Evolutionary conservation across 2,888 invertebrate genomes (phyloP).

Genomic region (Caenorhabditis wallacei): DNA sequence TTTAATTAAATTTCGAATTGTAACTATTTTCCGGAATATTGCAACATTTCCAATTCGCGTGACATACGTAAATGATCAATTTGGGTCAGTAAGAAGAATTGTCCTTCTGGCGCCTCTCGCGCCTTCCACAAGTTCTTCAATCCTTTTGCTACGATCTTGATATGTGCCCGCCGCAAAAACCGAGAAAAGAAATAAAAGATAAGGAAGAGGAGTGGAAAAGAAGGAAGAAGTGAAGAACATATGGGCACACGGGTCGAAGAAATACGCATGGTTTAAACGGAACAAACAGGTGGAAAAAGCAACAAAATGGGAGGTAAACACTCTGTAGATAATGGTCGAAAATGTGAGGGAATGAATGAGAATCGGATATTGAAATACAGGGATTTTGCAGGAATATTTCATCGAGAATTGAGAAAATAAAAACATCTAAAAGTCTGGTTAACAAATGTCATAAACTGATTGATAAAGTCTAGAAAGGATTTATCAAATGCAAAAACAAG

Average conservation of each 20-base stretch:
- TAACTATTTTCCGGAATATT: neutral
- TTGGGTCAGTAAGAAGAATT: constrained; percentile 44
- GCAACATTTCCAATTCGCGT: constrained; percentile 22
- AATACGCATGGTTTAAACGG: constrained; percentile 36
- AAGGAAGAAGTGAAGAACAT: constrained; percentile 12
- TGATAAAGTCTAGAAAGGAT: no score
- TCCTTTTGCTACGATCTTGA: constrained; percentile 41
- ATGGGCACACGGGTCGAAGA: constrained; percentile 37
- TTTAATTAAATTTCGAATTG: neutral
- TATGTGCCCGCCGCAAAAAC: constrained; percentile 52
- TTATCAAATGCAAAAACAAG: no score
- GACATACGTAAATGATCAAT: constrained; percentile 21
- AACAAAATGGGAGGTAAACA: constrained; percentile 30
- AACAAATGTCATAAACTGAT: no score
- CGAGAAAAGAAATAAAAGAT: constrained; percentile 43
- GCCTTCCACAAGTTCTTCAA: constrained; percentile 36
- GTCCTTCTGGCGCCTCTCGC: constrained; percentile 40
- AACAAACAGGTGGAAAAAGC: constrained; percentile 39
- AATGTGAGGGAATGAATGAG: neutral
- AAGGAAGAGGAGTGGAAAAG: constrained; percentile 7
- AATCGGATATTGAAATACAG: neutral
- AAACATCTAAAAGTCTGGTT: no score
- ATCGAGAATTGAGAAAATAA: neutral
- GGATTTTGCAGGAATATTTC: neutral
- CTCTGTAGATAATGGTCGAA: constrained; percentile 18